Conservation (phyloP, 2,888 invertebrate genomes). For the Rugalucina vietnamica region DNA sequence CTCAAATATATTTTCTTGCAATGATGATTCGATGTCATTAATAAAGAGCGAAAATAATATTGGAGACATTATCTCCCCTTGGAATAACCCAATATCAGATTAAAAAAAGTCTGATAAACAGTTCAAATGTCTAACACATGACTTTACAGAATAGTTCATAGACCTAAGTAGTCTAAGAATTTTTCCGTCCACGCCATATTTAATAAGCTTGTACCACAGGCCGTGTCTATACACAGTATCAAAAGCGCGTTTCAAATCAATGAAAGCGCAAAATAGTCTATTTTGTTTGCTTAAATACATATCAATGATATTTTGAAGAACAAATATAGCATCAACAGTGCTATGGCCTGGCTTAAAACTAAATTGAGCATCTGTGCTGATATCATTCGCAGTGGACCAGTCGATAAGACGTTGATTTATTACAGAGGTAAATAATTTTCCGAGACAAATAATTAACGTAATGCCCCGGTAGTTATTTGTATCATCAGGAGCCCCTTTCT, state of each 20-base stretch:
- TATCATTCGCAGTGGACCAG: slow-evolving; percentile 2
- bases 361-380: neutral
- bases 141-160: neutral
- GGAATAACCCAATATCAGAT: slow-evolving; percentile 7
- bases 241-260: slow-evolving; percentile 10
- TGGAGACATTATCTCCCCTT: slow-evolving; percentile 4
- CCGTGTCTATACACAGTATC: slow-evolving; percentile 2
- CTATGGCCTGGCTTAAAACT: neutral
- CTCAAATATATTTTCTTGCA: neutral
- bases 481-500: neutral
- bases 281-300: neutral
- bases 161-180: neutral
- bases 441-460: slow-evolving; percentile 6
- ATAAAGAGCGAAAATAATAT: neutral
- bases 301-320: slow-evolving; percentile 3
- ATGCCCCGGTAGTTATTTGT: slow-evolving; percentile 10
- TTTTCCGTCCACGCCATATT: neutral
- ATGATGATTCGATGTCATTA: neutral
- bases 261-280: neutral
- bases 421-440: slow-evolving; percentile 10
- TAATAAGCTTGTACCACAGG: slow-evolving; percentile 7
- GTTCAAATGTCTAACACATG: slow-evolving; percentile 1
- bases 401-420: slow-evolving; percentile 11
- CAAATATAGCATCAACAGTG: slow-evolving; percentile 16
- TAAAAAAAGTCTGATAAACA: neutral